Conservation (phyloP, 2,113 vertebrate genomes). For the Phylloscopus trochiloides region DNA sequence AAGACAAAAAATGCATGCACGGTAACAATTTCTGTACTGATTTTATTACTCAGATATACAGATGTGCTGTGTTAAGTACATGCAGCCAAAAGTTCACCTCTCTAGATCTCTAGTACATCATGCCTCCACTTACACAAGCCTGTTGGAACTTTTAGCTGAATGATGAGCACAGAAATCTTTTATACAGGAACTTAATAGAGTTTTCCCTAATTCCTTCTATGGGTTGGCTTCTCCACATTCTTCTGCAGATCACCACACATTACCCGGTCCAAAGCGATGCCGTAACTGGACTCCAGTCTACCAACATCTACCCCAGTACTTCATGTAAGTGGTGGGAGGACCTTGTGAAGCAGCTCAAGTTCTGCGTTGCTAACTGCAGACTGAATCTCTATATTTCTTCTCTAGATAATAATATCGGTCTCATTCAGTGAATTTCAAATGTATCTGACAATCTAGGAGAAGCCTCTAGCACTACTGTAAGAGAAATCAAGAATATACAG, state of each 20-base stretch:
- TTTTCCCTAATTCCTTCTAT: accelerated
- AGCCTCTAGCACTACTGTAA: background rate
- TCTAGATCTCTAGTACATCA: background rate
- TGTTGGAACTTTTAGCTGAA: background rate
- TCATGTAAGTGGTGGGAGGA: accelerated
- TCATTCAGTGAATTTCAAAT: background rate
- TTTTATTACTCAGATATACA: background rate
- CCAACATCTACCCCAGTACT: background rate
- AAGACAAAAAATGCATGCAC: background rate
- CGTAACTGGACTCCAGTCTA: background rate
- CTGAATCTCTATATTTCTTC: background rate
- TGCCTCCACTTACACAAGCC: background rate
- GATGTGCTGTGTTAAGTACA: accelerated
- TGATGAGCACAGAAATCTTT: background rate
- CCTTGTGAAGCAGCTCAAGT: background rate
- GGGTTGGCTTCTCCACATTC: background rate
- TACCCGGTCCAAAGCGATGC: accelerated
- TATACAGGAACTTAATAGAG: background rate
- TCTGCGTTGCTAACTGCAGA: background rate
- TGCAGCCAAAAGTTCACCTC: accelerated
- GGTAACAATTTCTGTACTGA: background rate
- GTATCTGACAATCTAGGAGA: background rate
- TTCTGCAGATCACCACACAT: accelerated
- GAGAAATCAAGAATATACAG: background rate
- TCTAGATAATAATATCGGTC: accelerated